A percentile compares a stretch with the other conserved stretches of the same genome.
Conservation (phyloP, 2,888 invertebrate species). For the Furcula furcula region DNA sequence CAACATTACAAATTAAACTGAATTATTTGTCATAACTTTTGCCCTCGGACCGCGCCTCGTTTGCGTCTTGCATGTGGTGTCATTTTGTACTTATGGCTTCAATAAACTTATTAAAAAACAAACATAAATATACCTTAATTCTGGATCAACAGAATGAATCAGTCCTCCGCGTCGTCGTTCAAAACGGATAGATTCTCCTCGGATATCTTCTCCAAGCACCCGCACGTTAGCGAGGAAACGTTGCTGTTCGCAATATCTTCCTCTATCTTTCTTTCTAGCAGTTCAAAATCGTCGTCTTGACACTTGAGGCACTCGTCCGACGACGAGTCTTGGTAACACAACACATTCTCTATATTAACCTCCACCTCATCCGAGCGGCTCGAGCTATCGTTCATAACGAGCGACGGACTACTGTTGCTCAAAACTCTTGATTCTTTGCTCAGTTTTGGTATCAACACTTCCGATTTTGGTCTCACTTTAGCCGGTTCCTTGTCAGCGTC, state of each 20-base stretch:
- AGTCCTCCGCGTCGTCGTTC: slow-evolving; percentile 50
- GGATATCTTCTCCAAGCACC: slow-evolving; percentile 66
- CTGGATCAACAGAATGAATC: slow-evolving; percentile 32
- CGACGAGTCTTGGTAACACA: slow-evolving; percentile 71
- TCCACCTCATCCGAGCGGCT: slow-evolving; percentile 60
- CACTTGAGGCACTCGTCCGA: slow-evolving; percentile 69
- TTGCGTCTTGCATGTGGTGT: no score
- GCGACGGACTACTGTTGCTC: slow-evolving; percentile 64
- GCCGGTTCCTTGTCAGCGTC: neutral
- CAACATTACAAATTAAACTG: no score
- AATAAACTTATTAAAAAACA: slow-evolving; percentile 4
- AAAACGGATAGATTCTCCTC: slow-evolving; percentile 64
- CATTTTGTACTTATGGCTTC: slow-evolving; percentile 36
- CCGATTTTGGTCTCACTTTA: slow-evolving; percentile 47
- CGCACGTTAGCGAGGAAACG: slow-evolving; percentile 39
- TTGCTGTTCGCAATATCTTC: slow-evolving; percentile 48
- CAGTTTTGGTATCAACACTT: slow-evolving; percentile 40
- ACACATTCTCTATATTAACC: slow-evolving; percentile 66
- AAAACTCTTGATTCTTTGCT: slow-evolving; percentile 44
- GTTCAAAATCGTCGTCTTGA: slow-evolving; percentile 63
- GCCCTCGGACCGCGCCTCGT: no score
- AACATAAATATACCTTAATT: slow-evolving; percentile 18
- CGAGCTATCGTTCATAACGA: slow-evolving; percentile 40
- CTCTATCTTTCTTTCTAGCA: slow-evolving; percentile 63
- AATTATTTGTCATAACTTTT: no score